Percentiles rank a stretch among this genome's conserved stretches.
Conservation (phyloP, 2,113 vertebrate genomes). For the Gopherus evgoodei region DNA sequence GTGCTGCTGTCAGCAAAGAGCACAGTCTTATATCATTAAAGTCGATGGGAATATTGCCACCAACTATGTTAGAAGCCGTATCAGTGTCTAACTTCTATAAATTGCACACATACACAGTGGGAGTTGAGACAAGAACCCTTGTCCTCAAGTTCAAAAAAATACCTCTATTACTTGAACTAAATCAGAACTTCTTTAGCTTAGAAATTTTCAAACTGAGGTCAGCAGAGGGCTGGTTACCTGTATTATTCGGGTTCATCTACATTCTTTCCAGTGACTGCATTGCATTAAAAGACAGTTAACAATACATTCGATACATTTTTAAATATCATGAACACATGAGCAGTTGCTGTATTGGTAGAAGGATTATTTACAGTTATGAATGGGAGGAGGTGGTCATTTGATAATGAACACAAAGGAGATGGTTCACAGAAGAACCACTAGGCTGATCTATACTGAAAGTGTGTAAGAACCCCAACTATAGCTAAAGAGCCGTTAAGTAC, state of each 20-base stretch:
- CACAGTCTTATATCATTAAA: conserved; percentile 26
- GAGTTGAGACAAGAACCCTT: conserved; percentile 16
- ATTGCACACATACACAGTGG: not conserved
- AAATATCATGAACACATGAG: not conserved
- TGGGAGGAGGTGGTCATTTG: not conserved
- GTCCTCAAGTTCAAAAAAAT: not conserved
- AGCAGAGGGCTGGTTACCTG: not conserved
- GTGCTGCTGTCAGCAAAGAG: conserved; percentile 38
- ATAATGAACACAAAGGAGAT: not conserved
- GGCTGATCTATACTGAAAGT: not conserved
- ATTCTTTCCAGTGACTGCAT: conserved; percentile 12
- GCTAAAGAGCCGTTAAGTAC: not conserved
- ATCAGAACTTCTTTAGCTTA: conserved; percentile 14
- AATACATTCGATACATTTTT: not conserved
- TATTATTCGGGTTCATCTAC: not conserved
- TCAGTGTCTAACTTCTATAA: conserved; percentile 24
- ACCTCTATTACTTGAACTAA: conserved; percentile 10
- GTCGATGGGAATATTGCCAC: conserved; percentile 37
- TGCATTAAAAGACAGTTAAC: not conserved
- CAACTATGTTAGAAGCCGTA: not conserved
- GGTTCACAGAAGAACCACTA: not conserved
- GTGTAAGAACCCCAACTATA: not conserved
- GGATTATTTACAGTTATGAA: conserved; percentile 11
- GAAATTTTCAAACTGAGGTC: not conserved
- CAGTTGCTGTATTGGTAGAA: not conserved